A percentile compares a stretch with the other conserved stretches of the same genome.
These are phyloP conservation scores for Epinotia bilunana DNA, from an alignment of 2,888 invertebrate genomes.

Conservation along the genomic window DNA sequence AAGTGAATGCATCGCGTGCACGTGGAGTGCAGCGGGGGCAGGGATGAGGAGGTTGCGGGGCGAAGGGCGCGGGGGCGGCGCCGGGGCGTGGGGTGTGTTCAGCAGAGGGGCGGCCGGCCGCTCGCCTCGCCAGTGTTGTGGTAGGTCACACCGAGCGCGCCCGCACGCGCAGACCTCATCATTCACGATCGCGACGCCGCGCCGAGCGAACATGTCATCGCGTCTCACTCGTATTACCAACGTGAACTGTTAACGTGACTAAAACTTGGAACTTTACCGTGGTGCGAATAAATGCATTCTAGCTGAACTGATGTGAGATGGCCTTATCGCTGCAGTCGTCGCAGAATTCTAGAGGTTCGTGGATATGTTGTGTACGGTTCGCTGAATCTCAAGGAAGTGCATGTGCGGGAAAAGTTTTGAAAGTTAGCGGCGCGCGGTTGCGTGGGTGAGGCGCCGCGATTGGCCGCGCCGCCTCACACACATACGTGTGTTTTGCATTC, in stretches of 20 bases:
- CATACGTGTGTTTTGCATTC: slow-evolving; percentile 81
- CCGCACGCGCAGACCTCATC: slow-evolving; percentile 65
- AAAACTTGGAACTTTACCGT: slow-evolving; percentile 56
- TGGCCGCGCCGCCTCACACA: slow-evolving; percentile 75
- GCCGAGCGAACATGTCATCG: slow-evolving; percentile 71
- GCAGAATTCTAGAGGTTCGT: slow-evolving; percentile 83
- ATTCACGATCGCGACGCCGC: slow-evolving; percentile 73
- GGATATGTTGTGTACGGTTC: slow-evolving; percentile 55
- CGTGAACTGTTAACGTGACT: slow-evolving; percentile 36
- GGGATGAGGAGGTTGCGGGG: slow-evolving; percentile 51
- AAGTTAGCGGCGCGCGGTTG: slow-evolving; percentile 77
- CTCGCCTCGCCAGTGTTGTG: slow-evolving; percentile 84
- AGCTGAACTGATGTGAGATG: slow-evolving; percentile 83
- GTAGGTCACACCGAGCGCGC: slow-evolving; percentile 84
- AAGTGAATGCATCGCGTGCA: slow-evolving; percentile 83
- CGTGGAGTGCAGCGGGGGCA: slow-evolving; percentile 75
- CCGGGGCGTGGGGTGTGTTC: slow-evolving; percentile 78
- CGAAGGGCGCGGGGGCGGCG: slow-evolving; percentile 50
- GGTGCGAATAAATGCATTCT: slow-evolving; percentile 75
- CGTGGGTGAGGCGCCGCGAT: slow-evolving; percentile 74
- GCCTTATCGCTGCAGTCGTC: slow-evolving; percentile 85
- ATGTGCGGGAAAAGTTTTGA: slow-evolving; percentile 77
- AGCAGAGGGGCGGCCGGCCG: slow-evolving; percentile 71
- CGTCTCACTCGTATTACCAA: slow-evolving; percentile 19
- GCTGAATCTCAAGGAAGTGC: slow-evolving; percentile 64